Evolutionary conservation across 2,888 invertebrate genomes (phyloP), one percentile per base, ranked within the genome.

Genomic region (Pteria penguin): DNA sequence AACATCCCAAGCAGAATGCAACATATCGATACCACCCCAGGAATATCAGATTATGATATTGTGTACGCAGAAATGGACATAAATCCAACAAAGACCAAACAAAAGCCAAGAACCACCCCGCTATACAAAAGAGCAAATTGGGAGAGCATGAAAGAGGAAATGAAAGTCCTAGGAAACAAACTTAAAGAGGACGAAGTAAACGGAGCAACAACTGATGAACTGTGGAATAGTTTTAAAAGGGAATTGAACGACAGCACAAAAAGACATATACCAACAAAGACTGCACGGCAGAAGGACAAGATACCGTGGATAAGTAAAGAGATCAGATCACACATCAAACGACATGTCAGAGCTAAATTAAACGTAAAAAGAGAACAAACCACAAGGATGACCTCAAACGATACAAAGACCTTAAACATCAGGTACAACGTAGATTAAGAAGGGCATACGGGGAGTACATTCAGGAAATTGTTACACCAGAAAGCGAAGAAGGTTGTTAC

Each of bases 31-130:
- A 18, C 18, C 45, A 45, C 18, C 45, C 69, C 74, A 55, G 74
- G 76, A 18, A 8, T 77, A 24, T 80, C 77, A n/a, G 77, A 80
- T 31, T 77, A 80, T 57, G 79, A 74, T 31, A 62, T 75, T 22
- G 72, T 61, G 0, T 77, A 36, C 45, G 5, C 55, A 5, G 72
- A 77, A 24, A 5, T 77, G 11, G 29, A 55, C 24, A 60, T 58
- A 0, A 65, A 11, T n/a, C 70, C 76, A 22, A 11, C 2, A 11
- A 70, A 31, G 24, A 14, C 2, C 22, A 36, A 8, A 58, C 73
- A 76, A 63, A 62, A 55, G 32, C 57, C 58, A 8, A 36, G 76
- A 32, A 60, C 61, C 4, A 74, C 76, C n/a, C 58, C 65, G 1
- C 29, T 71, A 14, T 79, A 79, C 36, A 72, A 63, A 14, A 76